phyloP scores from a whole-genome alignment of 1,140 invertebrate genomes.

The Neuroterus valhalla region DNA sequence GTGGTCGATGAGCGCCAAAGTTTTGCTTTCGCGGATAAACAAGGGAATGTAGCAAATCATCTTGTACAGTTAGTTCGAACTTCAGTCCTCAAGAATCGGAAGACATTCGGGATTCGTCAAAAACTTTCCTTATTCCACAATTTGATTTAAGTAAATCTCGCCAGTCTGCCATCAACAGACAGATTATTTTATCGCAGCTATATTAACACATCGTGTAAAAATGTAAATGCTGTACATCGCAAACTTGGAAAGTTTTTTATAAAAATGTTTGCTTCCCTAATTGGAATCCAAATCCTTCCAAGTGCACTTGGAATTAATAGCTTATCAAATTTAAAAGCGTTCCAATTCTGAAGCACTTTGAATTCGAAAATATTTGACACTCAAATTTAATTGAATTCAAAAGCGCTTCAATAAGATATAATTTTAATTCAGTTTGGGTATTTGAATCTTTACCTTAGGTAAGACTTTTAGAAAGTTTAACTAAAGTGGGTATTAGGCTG shows the following conservation, averaged over 20 bases:
- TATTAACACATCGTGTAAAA: neutral
- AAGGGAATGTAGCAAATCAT: neutral
- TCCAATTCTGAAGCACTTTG: neutral
- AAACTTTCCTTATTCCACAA: neutral
- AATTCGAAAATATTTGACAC: too few species aligned
- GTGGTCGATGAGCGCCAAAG: neutral
- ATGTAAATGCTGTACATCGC: constrained; percentile 4
- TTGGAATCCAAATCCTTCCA: neutral
- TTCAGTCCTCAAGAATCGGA: constrained; percentile 18
- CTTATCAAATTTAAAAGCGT: constrained; percentile 13
- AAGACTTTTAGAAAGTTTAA: constrained; percentile 19
- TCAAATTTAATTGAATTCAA: too few species aligned
- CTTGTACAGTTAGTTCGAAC: constrained; percentile 8
- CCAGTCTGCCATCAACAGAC: neutral
- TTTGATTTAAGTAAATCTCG: neutral
- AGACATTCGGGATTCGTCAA: neutral
- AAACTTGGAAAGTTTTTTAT: constrained; percentile 17
- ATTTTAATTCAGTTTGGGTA: neutral
- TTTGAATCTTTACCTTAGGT: neutral
- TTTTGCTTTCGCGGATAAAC: neutral
- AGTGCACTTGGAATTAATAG: constrained; percentile 2
- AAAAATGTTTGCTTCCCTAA: neutral
- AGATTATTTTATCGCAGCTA: neutral
- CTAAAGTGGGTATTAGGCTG: constrained; percentile 6
- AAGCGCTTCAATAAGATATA: too few species aligned